Conservation (phyloP, 2,113 vertebrate species). For the Calonectris borealis region DNA sequence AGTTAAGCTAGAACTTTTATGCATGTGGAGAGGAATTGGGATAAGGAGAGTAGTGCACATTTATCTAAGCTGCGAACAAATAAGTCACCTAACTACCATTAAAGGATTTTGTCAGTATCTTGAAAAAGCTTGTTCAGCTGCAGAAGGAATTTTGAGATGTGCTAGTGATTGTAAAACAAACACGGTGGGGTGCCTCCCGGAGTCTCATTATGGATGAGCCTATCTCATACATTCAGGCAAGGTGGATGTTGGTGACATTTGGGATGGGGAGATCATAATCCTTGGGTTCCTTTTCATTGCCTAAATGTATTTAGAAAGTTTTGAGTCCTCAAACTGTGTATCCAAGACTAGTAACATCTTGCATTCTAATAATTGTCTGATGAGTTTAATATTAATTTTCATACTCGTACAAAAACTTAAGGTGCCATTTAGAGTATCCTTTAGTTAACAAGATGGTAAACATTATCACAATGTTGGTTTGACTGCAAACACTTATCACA, state of each 20-base stretch:
- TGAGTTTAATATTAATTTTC: background rate
- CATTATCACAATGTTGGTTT: background rate
- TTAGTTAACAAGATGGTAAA: background rate
- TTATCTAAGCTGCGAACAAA: background rate
- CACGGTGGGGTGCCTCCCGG: background rate
- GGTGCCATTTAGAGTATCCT: background rate
- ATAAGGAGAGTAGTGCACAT: background rate
- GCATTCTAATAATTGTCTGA: background rate
- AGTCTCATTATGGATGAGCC: background rate
- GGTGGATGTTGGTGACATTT: background rate
- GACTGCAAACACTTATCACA: background rate
- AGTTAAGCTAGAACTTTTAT: background rate
- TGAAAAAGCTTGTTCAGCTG: background rate
- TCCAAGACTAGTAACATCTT: background rate
- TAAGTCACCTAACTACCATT: too few relatives aligned
- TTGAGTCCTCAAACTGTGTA: background rate
- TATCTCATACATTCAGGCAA: background rate
- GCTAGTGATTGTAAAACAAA: background rate
- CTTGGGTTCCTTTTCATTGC: background rate
- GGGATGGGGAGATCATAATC: background rate
- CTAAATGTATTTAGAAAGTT: background rate
- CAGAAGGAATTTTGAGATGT: background rate
- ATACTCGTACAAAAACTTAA: background rate
- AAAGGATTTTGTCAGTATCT: background rate
- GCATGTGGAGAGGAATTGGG: background rate